A percentile compares a stretch with the other conserved stretches of the same genome.
phyloP scores from a whole-genome alignment of 2,113 vertebrate genomes.

The Gavialis gangeticus region DNA sequence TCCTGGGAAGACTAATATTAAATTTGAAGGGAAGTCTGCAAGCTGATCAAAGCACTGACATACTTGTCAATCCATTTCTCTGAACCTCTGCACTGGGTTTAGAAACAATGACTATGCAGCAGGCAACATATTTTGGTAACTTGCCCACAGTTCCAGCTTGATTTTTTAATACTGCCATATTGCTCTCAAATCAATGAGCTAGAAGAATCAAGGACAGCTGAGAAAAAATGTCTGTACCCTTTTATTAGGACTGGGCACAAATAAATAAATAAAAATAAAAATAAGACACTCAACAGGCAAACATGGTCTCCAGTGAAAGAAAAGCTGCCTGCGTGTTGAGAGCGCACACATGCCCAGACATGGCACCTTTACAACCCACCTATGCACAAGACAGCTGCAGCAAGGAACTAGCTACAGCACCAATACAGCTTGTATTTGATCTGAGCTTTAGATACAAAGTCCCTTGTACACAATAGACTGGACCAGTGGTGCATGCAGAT shows the following conservation, averaged over 20 bases:
- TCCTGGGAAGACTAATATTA: constrained; percentile 52
- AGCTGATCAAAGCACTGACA: constrained; percentile 37
- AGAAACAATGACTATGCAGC: background rate
- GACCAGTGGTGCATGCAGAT: background rate
- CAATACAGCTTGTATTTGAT: background rate
- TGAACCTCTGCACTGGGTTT: background rate
- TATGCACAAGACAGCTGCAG: background rate
- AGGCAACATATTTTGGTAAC: background rate
- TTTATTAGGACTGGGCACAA: background rate
- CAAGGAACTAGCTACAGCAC: background rate
- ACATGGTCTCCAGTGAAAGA: background rate
- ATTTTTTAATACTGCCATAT: background rate
- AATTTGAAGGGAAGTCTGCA: constrained; percentile 20
- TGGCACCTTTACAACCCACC: background rate
- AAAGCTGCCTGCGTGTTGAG: background rate
- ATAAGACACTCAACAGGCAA: background rate
- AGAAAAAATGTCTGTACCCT: background rate
- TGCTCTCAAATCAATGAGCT: background rate
- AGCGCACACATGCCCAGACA: background rate
- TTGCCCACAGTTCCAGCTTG: background rate
- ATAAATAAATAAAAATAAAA: background rate
- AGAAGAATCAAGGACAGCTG: background rate
- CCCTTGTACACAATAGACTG: background rate
- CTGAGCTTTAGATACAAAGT: background rate
- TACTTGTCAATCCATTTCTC: background rate